A percentile compares a stretch with the other conserved stretches of the same genome.
phyloP scores from a whole-genome alignment of 30 jellyfish, hydroid and myxozoan genomes.

The Hydractinia symbiolongicarpus region DNA sequence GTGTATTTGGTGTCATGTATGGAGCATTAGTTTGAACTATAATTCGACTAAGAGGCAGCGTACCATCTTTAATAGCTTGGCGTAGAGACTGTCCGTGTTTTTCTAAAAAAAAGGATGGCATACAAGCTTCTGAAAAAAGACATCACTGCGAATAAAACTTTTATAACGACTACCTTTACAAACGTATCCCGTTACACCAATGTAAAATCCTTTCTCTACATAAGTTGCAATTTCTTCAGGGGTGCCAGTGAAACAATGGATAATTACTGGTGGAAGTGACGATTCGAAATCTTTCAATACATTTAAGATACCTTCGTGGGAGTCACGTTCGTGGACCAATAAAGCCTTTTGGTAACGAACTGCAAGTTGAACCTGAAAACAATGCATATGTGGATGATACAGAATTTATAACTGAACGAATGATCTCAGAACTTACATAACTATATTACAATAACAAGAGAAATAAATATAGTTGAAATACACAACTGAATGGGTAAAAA shows the following conservation, averaged over 20 bases:
- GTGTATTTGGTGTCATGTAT: slow-evolving; percentile 86
- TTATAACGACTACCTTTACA: slow-evolving; percentile 60
- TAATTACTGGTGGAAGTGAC: slow-evolving; percentile 76
- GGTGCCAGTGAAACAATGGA: slow-evolving; percentile 95
- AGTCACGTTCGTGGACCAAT: slow-evolving; percentile 83
- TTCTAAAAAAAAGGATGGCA: slow-evolving; percentile 36
- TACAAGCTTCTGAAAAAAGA: background rate
- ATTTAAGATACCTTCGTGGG: slow-evolving; percentile 80
- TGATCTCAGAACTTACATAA: too few relatives aligned
- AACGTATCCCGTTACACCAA: slow-evolving; percentile 81
- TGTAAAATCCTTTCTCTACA: slow-evolving; percentile 80
- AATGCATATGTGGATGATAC: too few relatives aligned
- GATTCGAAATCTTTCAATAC: slow-evolving; percentile 60
- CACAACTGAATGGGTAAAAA: background rate
- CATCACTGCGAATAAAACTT: background rate
- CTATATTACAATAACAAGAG: background rate
- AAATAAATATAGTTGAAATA: background rate
- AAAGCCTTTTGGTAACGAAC: slow-evolving; percentile 71
- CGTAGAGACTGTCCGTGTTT: slow-evolving; percentile 72
- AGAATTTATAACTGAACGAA: too few relatives aligned
- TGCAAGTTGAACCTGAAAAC: slow-evolving; percentile 65
- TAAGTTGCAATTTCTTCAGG: slow-evolving; percentile 70
- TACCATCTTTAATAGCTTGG: slow-evolving; percentile 75
- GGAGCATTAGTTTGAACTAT: slow-evolving; percentile 90
- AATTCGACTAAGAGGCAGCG: slow-evolving; percentile 66